Conservation (phyloP, 2,888 invertebrate species). For the Drosophila meridionalis region DNA sequence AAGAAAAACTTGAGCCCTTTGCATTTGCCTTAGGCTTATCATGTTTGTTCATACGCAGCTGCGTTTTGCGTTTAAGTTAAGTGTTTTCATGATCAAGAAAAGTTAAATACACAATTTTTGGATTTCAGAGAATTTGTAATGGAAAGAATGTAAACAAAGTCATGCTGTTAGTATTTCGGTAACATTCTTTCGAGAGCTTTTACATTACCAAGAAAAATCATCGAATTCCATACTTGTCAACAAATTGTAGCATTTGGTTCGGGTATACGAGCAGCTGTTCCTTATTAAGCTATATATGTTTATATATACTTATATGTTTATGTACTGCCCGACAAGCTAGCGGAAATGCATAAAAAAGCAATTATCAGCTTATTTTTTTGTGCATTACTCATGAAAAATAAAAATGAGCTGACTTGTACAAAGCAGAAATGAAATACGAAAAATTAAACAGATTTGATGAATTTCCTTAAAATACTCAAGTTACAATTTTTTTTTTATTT, state of each 20-base stretch:
- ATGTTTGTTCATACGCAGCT: constrained; percentile 14
- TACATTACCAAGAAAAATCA: not conserved
- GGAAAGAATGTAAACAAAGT: not conserved
- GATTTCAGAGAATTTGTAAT: not conserved
- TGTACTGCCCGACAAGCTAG: constrained; percentile 14
- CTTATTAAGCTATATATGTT: not conserved
- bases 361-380: constrained; percentile 42
- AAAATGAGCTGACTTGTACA: constrained; percentile 35
- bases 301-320: not conserved
- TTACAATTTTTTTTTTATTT: constrained; percentile 15
- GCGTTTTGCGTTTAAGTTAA: not conserved
- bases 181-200: not conserved
- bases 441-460: not conserved
- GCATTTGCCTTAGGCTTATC: not conserved
- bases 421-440: constrained; percentile 3
- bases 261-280: constrained; percentile 7
- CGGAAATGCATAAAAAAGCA: constrained; percentile 50
- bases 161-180: not conserved
- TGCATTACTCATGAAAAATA: constrained; percentile 34
- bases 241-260: not conserved
- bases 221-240: not conserved
- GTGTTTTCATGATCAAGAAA: not conserved
- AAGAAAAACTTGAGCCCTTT: not conserved
- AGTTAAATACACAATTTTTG: not conserved
- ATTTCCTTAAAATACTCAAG: constrained; percentile 22